These are phyloP conservation scores for Monodelphis domestica DNA, from an alignment of 2,797 vertebrate genomes.

Conservation along the genomic window DNA sequence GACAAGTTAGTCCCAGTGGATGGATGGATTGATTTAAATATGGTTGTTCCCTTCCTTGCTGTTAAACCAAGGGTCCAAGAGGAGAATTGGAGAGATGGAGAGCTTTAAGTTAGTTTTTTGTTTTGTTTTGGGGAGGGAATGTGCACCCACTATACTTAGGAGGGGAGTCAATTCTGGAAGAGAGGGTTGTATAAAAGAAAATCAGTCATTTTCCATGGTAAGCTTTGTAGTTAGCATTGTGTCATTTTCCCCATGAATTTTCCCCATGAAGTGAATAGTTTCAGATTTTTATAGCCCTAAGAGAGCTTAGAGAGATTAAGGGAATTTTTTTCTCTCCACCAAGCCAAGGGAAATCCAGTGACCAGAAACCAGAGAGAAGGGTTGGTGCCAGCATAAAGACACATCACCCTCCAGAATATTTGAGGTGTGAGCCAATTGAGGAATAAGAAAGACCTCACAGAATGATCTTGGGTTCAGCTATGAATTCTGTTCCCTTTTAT, in stretches of 20 bases:
- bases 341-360: not conserved
- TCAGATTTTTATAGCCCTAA: not conserved
- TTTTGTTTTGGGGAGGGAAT: rapidly evolving
- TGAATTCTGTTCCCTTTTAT: not conserved
- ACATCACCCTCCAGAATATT: not conserved
- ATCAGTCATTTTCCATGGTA: not conserved
- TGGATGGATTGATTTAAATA: not conserved
- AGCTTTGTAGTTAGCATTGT: not conserved
- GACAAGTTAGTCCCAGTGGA: not conserved
- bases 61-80: not conserved
- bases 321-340: not conserved
- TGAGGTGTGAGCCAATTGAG: not conserved
- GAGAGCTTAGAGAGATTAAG: not conserved
- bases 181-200: not conserved
- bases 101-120: not conserved
- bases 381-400: not conserved
- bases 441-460: not conserved
- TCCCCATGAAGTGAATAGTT: not conserved
- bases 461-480: not conserved
- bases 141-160: too few species aligned
- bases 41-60: not conserved
- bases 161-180: not conserved
- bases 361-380: not conserved
- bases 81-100: not conserved
- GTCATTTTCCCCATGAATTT: not conserved